Evolutionary conservation across 2,797 vertebrate species (phyloP), one percentile per base, ranked within the genome.

Genomic region (Eleutherodactylus coqui): DNA sequence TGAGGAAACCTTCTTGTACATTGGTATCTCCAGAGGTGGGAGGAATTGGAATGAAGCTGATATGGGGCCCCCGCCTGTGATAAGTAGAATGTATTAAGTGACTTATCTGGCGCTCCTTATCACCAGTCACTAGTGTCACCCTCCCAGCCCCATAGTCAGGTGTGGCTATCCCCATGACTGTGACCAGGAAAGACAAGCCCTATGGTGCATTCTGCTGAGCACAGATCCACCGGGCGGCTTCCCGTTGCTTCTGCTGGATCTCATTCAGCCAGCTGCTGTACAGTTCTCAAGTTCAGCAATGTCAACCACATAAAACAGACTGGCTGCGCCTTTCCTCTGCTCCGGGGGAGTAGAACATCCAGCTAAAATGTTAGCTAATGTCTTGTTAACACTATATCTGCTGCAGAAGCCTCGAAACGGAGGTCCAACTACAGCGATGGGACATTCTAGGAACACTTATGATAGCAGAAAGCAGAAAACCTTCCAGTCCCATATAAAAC

Each of bases 221-320:
- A 29, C 72, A 76, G 75, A 70, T 70, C 77, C 34, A 79, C n/a
- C 53, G 27, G 21, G 55, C 43, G 24, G 79, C 67, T 64, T 64
- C 60, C 60, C 11, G 24, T 69, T 72, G 32, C 53, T 27, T 17
- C 24, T 36, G 8, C 69, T 82, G 80, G 49, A 82, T n/a, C 70
- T 5, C 19, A 10, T 64, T 84, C 72, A 84, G 43, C 51, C 82
- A 84, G 82, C 72, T 64, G 82, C 82, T 84, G 55, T 55, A n/a
- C 27, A n/a, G 16, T 64, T 77, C 73, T 64, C 43, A 16, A 67
- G 82, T 64, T 84, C 82, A 78, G 58, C 32, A 77, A 77, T 78
- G 73, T 67, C 83, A 84, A 78, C 73, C 73, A 77, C 73, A 84
- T 77, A 67, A 84, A 84, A 84, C 32, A 79, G 34, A 69, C 82